Evolutionary conservation across 2,888 invertebrate species (phyloP), one percentile per base, ranked within the genome.

Genomic region (Subacronicta megacephala): DNA sequence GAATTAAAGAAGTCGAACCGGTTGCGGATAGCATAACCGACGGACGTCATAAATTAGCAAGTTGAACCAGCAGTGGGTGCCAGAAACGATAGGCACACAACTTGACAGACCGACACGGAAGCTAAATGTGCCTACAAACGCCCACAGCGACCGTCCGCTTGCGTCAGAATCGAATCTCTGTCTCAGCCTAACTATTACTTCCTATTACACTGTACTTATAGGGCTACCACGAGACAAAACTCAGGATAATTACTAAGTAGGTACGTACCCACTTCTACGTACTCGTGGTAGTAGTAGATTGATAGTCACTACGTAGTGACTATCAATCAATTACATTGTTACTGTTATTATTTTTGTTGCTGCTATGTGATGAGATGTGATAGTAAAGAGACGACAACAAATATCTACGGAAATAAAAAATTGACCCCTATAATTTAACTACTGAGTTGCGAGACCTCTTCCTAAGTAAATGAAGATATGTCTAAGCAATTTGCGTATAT

Each of bases 91-190:
- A 75, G 61, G 60, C 45, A 65, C 62, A 65, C 62, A 61, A 70
- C 65, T 71, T 75, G 72, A 76, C 60, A 76, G 67, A 71, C 62
- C 75, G 72, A 82, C 74, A 78, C 84, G 87, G 85, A 87, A 85
- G 79, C 78, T 69, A 55, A 62, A 62, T 60, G 68, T 71, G 62
- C 67, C 62, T 71, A 71, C 73, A 65, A 73, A 78, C 77, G 75
- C 83, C 81, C 75, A 83, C 81, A 67, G 63, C 53, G 40, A 59
- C 54, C 60, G 59, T 61, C 53, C 63, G 78, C 72, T 86, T 85
- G 78, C 85, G 87, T 84, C 85, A 85, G 72, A 75, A 74, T 79
- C 77, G 75, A 81, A 84, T 81, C 74, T 77, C 63, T 77, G 53
- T 81, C 74, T 77, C 64, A 78, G 53, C 61, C 55, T 57, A 57